Conservation (phyloP, 92 coral and sea anemone genomes). For the Palythoa grandiflora region DNA sequence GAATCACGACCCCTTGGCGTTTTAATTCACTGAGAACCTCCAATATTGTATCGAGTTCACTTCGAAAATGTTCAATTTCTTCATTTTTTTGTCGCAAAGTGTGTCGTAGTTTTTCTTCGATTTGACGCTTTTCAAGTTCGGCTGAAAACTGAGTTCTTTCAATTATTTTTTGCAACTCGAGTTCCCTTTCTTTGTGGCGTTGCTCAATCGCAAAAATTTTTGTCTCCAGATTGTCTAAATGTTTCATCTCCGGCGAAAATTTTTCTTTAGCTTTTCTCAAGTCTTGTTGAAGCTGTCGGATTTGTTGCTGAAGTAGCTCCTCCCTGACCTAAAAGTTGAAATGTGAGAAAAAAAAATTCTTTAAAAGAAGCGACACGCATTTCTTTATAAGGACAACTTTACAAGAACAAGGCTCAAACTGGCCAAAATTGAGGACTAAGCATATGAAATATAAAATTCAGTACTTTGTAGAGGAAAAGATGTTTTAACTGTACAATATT, state of each 20-base stretch:
- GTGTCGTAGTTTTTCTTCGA: constrained; percentile 82
- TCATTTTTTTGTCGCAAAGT: constrained; percentile 85
- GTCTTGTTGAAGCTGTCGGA: constrained; percentile 75
- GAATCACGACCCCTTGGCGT: constrained; percentile 93
- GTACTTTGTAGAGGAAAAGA: too few relatives aligned
- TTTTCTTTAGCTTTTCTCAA: constrained; percentile 82
- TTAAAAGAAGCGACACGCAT: too few relatives aligned
- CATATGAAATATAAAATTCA: too few relatives aligned
- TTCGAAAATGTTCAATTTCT: constrained; percentile 93
- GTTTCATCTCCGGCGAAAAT: constrained; percentile 94
- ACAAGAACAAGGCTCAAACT: too few relatives aligned
- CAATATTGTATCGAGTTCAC: constrained; percentile 86
- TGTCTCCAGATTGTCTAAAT: constrained; percentile 86
- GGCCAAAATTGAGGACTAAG: too few relatives aligned
- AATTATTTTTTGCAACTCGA: constrained; percentile 81
- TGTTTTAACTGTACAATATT: too few relatives aligned
- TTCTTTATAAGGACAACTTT: too few relatives aligned
- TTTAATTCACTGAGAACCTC: constrained; percentile 88
- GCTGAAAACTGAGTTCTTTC: constrained; percentile 82
- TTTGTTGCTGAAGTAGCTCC: constrained; percentile 85
- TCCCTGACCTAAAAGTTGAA: constrained; percentile 76
- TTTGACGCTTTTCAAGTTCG: constrained; percentile 88
- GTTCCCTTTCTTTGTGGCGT: constrained; percentile 84
- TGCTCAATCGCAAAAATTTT: constrained; percentile 89
- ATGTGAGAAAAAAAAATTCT: neutral